Conservation (phyloP, 2,113 vertebrate genomes). For the Uropsilus gracilis region DNA sequence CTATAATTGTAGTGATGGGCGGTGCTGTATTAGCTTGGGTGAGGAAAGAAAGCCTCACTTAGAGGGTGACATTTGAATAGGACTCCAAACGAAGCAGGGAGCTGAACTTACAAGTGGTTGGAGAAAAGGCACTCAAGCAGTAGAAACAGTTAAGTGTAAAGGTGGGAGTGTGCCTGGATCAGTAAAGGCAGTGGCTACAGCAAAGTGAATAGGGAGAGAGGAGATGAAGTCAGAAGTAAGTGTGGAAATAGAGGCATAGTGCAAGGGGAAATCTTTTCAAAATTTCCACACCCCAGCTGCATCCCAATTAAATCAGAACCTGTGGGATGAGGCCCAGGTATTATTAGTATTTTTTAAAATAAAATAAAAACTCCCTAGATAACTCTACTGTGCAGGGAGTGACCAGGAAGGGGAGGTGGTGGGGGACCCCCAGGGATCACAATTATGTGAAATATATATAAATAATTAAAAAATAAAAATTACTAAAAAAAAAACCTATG, state of each 20-base stretch:
- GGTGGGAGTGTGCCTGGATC: neutral
- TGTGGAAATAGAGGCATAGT: neutral
- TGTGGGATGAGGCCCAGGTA: neutral
- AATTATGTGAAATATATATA: too few relatives aligned
- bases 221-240: neutral
- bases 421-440: too few relatives aligned
- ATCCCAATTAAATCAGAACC: constrained; percentile 21
- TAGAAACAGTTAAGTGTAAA: neutral
- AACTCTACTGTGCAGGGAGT: neutral
- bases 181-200: neutral
- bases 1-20: neutral
- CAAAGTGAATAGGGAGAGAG: neutral
- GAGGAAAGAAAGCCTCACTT: neutral
- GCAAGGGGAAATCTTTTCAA: neutral
- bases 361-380: neutral
- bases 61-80: constrained; percentile 1
- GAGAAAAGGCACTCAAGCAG: neutral
- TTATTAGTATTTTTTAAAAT: neutral
- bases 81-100: constrained; percentile 9
- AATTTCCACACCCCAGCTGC: neutral
- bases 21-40: neutral
- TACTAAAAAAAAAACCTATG: neutral
- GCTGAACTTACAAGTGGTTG: neutral
- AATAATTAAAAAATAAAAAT: too few relatives aligned
- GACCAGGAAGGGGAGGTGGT: too few relatives aligned